Percentiles rank a stretch among this genome's conserved stretches.
Evolutionary conservation across 1,140 invertebrate species (phyloP).

Genomic region (Portunus trituberculatus): DNA sequence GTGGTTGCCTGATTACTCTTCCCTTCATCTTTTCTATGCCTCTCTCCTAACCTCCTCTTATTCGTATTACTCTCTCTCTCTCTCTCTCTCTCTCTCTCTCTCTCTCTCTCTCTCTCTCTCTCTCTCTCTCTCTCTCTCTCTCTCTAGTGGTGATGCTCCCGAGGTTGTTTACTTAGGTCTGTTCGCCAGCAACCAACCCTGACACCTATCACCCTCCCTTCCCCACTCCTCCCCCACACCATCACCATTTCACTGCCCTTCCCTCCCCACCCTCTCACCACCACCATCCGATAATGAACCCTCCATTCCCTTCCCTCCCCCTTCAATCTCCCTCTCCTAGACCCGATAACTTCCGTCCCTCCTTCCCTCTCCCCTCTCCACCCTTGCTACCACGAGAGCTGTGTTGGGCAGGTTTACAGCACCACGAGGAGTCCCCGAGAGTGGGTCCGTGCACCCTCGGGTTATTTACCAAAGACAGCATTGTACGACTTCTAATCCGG

Average conservation of each 20-base stretch:
- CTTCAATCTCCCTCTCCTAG: background rate
- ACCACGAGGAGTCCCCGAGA: background rate
- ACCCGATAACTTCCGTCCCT: background rate
- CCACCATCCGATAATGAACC: background rate
- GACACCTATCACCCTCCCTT: background rate
- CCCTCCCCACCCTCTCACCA: background rate
- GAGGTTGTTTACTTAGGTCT: background rate
- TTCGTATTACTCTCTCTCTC: background rate
- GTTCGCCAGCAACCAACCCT: background rate
- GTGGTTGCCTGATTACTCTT: background rate
- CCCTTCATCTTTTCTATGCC: background rate
- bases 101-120: slow-evolving; percentile 27
- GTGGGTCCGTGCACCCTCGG: background rate
- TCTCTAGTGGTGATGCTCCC: background rate
- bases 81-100: background rate
- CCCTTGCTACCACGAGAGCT: background rate
- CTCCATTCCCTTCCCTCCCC: background rate
- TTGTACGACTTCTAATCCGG: slow-evolving; percentile 21
- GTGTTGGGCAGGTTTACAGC: background rate
- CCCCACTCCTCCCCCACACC: background rate
- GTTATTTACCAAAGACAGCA: background rate
- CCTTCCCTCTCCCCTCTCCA: background rate
- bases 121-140: slow-evolving; percentile 39
- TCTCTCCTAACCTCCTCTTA: background rate
- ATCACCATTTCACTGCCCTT: background rate